phyloP scores from a whole-genome alignment of 1,140 invertebrate species.

The Drosophila pachea region DNA sequence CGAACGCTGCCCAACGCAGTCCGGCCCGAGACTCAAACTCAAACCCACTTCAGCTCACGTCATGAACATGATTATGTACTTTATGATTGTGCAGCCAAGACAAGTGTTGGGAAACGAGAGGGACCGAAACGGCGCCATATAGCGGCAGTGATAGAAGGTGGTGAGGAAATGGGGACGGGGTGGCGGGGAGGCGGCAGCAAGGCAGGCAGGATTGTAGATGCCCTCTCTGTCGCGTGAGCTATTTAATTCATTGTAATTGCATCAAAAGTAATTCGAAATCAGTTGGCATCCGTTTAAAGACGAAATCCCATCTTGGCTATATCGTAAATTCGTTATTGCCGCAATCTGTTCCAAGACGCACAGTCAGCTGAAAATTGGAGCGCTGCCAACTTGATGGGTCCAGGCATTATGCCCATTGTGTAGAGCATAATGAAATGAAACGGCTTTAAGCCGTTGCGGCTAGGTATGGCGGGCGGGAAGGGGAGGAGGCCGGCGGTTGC shows the following conservation, averaged over 20 bases:
- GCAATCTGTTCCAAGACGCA: not conserved
- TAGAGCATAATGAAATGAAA: slow-evolving; percentile 44
- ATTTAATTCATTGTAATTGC: not conserved
- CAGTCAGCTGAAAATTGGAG: not conserved
- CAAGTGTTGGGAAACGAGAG: slow-evolving; percentile 21
- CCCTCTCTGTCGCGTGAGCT: not conserved
- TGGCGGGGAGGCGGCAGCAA: not conserved
- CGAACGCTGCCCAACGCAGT: slow-evolving; percentile 5
- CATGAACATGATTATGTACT: slow-evolving; percentile 76
- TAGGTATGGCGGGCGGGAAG: slow-evolving; percentile 46
- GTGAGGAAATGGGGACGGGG: too few relatives aligned
- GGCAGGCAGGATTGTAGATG: not conserved
- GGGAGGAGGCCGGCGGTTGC: slow-evolving; percentile 20
- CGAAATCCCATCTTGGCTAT: not conserved
- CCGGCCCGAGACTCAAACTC: slow-evolving; percentile 1
- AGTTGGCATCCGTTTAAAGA: too few relatives aligned
- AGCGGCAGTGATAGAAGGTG: not conserved
- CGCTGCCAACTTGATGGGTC: slow-evolving; percentile 12
- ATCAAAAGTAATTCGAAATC: not conserved
- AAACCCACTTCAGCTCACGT: slow-evolving; percentile 66
- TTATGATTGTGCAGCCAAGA: slow-evolving; percentile 67
- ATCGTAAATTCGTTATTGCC: not conserved
- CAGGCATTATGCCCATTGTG: slow-evolving; percentile 5
- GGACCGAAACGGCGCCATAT: not conserved
- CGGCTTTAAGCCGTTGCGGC: not conserved